phyloP scores from a whole-genome alignment of 1,140 invertebrate genomes.

The Battus philenor region DNA sequence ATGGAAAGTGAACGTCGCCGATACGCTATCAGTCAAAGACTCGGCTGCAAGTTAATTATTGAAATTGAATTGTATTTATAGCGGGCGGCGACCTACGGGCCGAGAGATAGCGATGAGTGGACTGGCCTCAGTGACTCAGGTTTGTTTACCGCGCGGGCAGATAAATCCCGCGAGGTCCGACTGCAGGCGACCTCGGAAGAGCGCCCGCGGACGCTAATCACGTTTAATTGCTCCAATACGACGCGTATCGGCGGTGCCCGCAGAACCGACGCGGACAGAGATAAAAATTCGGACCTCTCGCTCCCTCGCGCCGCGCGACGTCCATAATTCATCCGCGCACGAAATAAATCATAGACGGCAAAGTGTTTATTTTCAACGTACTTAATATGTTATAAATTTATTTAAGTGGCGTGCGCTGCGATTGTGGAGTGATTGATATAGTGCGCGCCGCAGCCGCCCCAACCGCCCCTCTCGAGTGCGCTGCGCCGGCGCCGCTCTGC shows the following conservation, averaged over 20 bases:
- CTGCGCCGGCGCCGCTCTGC: no score
- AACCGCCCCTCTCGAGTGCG: no score
- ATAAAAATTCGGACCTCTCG: constrained; percentile 60
- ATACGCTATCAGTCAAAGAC: constrained; percentile 66
- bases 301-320: constrained; percentile 55
- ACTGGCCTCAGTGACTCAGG: constrained; percentile 41
- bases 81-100: constrained; percentile 41
- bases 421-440: constrained; percentile 71
- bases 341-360: constrained; percentile 72
- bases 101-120: no score
- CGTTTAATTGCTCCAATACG: constrained; percentile 71
- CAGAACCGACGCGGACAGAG: constrained; percentile 61
- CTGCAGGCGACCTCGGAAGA: no score
- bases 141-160: no score
- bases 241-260: constrained; percentile 66
- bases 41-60: constrained; percentile 61
- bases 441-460: constrained; percentile 45
- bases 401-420: constrained; percentile 69
- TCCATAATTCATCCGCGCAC: constrained; percentile 64
- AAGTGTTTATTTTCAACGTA: constrained; percentile 74
- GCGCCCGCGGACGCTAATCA: constrained; percentile 57
- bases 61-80: constrained; percentile 71
- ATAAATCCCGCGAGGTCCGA: no score
- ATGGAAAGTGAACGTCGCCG: constrained; percentile 24
- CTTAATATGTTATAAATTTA: constrained; percentile 75